Conservation (phyloP, 2,888 invertebrate species). For the Odontothrips loti region DNA sequence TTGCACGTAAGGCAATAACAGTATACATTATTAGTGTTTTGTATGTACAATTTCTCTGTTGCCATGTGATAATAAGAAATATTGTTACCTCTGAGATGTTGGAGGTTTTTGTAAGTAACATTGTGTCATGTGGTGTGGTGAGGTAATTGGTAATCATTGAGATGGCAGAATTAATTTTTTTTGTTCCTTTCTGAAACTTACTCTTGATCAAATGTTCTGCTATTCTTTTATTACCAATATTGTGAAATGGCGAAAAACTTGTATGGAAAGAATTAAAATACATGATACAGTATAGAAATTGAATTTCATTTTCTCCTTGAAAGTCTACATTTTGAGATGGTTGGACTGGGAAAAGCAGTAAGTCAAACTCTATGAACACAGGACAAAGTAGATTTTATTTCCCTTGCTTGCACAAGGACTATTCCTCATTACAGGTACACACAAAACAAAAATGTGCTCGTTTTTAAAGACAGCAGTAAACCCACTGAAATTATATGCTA, state of each 20-base stretch:
- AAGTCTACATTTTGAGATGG: too few relatives aligned
- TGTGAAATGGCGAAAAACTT: background rate
- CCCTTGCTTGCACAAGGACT: too few relatives aligned
- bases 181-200: background rate
- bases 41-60: slow-evolving; percentile 25
- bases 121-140: background rate
- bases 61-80: slow-evolving; percentile 26
- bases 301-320: background rate
- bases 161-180: background rate
- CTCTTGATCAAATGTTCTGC: background rate
- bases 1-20: slow-evolving; percentile 8
- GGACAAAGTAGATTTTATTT: too few relatives aligned
- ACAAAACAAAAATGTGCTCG: too few relatives aligned
- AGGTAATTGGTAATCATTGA: background rate
- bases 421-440: too few relatives aligned
- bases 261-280: slow-evolving; percentile 13
- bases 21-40: background rate
- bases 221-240: background rate
- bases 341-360: too few relatives aligned
- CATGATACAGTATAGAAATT: slow-evolving; percentile 5
- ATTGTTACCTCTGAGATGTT: slow-evolving; percentile 17
- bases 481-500: too few relatives aligned
- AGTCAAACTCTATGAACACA: too few relatives aligned
- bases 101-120: slow-evolving; percentile 12
- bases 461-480: too few relatives aligned